Conservation (phyloP, 2,113 vertebrate species). For the Polypterus bichir region DNA sequence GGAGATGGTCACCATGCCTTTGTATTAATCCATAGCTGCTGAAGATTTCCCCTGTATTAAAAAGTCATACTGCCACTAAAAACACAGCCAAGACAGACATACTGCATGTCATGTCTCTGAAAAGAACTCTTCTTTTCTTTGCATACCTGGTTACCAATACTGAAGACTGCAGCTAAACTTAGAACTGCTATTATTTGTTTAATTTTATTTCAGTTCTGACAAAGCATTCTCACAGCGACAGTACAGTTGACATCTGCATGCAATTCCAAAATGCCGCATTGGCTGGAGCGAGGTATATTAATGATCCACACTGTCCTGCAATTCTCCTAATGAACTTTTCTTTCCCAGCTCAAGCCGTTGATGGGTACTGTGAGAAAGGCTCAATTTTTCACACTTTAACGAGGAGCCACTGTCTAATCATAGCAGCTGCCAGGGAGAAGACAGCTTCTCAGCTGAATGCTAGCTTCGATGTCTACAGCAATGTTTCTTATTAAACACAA, state of each 20-base stretch:
- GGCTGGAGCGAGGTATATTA: constrained; percentile 4
- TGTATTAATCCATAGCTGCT: too few relatives aligned
- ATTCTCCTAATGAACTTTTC: constrained; percentile 1
- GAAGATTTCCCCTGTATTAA: too few relatives aligned
- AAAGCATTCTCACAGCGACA: background rate
- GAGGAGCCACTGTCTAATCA: background rate
- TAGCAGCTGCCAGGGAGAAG: background rate
- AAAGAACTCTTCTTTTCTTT: too few relatives aligned
- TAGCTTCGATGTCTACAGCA: background rate
- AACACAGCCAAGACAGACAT: too few relatives aligned
- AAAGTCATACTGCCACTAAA: too few relatives aligned
- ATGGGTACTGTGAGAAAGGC: background rate
- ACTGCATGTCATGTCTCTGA: too few relatives aligned
- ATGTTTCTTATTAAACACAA: background rate
- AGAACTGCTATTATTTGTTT: too few relatives aligned
- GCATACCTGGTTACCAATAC: too few relatives aligned
- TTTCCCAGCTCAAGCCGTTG: background rate
- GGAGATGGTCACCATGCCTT: too few relatives aligned
- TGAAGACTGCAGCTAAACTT: too few relatives aligned
- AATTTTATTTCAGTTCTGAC: too few relatives aligned
- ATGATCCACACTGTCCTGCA: background rate
- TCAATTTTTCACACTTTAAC: background rate
- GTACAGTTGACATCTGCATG: background rate
- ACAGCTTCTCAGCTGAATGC: background rate
- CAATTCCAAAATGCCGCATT: too few relatives aligned